phyloP scores from a whole-genome alignment of 2,888 invertebrate species.

The Nasonovia ribisnigri region DNA sequence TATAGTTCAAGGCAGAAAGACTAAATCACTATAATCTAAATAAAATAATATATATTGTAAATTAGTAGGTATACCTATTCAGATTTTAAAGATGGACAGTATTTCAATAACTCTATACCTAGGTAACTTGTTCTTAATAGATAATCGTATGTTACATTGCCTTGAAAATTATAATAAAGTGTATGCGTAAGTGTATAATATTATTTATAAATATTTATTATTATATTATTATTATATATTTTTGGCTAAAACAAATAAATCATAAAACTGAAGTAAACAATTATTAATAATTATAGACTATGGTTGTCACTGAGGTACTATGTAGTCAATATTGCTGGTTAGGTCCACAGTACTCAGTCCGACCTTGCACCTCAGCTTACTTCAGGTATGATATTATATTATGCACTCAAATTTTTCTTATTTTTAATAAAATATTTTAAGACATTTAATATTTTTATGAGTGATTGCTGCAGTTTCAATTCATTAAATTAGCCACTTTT shows the following conservation, averaged over 20 bases:
- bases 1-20: background rate
- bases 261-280: background rate
- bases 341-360: background rate
- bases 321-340: background rate
- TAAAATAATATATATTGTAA: background rate
- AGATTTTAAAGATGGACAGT: background rate
- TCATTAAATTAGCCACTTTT: background rate
- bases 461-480: background rate
- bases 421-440: background rate
- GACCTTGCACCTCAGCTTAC: background rate
- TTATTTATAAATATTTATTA: too few relatives aligned
- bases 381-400: background rate
- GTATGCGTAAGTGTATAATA: background rate
- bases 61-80: background rate
- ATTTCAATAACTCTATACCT: too few relatives aligned
- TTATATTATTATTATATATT: too few relatives aligned
- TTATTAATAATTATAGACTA: background rate
- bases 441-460: background rate
- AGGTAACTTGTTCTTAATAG: too few relatives aligned
- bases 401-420: background rate
- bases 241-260: background rate
- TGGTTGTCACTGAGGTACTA: background rate
- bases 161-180: background rate
- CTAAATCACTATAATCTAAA: background rate
- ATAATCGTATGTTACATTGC: background rate